Evolutionary conservation across 2,888 invertebrate species (phyloP).

Genomic region (Phrixothrix hirtus): DNA sequence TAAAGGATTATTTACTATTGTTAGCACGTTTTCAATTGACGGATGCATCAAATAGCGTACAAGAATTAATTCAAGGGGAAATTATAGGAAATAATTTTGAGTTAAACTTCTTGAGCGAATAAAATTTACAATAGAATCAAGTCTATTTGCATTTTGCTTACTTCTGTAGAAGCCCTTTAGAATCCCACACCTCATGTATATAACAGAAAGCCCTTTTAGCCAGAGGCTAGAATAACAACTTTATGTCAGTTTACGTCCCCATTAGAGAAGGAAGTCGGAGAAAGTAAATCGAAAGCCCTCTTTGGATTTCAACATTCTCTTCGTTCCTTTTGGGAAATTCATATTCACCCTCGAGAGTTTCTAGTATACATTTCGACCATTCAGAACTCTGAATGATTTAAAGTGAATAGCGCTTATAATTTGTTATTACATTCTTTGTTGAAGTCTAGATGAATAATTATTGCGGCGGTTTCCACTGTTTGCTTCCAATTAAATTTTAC

Average conservation of each 20-base stretch:
- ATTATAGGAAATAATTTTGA: not conserved
- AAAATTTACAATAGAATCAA: constrained; percentile 3
- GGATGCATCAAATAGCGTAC: not conserved
- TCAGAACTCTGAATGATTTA: constrained; percentile 7
- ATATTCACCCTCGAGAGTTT: constrained; percentile 10
- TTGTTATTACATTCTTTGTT: not conserved
- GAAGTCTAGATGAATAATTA: not conserved
- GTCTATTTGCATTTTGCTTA: constrained; percentile 19
- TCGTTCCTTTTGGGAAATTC: constrained; percentile 19
- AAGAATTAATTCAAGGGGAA: too few relatives aligned
- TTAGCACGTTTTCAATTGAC: not conserved
- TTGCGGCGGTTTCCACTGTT: too few relatives aligned
- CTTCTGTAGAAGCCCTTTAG: constrained; percentile 21
- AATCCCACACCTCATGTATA: constrained; percentile 32
- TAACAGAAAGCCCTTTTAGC: constrained; percentile 32
- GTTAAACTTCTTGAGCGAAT: not conserved
- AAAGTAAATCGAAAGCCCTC: constrained; percentile 20
- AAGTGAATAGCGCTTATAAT: not conserved
- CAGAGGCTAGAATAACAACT: constrained; percentile 36
- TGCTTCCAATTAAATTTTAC: too few relatives aligned
- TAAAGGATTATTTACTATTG: not conserved
- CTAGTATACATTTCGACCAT: constrained; percentile 10
- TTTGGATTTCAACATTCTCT: constrained; percentile 16
- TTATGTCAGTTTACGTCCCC: constrained; percentile 33
- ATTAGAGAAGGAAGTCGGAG: constrained; percentile 25